Evolutionary conservation across 1,140 invertebrate genomes (phyloP), one percentile per base, ranked within the genome.

Genomic region (Diabrotica virgifera): DNA sequence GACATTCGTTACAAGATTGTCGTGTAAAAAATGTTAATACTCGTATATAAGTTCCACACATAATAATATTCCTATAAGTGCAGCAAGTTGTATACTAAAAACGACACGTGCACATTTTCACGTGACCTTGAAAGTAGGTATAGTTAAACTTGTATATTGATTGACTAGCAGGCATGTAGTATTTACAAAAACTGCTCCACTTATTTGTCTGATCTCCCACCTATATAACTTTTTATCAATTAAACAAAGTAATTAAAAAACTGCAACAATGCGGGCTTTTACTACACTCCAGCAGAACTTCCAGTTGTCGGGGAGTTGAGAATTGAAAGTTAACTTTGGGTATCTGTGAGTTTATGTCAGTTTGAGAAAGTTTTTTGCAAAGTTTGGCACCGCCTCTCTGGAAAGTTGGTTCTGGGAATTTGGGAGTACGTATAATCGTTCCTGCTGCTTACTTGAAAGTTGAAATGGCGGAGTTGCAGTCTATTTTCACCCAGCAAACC

Each of bases 321-420:
- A 59, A 59, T 59, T 51, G 58, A 59, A 59, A 59, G 58, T 59
- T 59, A 59, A 37, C 40, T 46, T 51, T 59, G 46, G 58, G 40
- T 38, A 59, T 11, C 58, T 59, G 58, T 14, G 62, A 74, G 71
- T 72, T 74, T 74, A 74, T 74, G 73, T 73, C 73, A 76, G 73
- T 76, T 76, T 67, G 72, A 70, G 70, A 75, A 72, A 66, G 71
- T 75, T 75, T 75, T 75, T 73, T 63, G 63, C 37, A 68, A 70
- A 68, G 66, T 66, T 67, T 59, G 71, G 69, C 69, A 71, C 72
- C 72, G 70, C 70, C 72, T 74, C 69, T 71, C 68, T 60, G 59
- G 64, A 64, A 61, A 68, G 63, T 63, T 68, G 66, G 67, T 73
- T 72, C 69, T 74, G 70, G 71, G 73, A 59, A 59, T 59, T 59